Conservation (phyloP, 2,888 invertebrate species). For the Eilema depressum region DNA sequence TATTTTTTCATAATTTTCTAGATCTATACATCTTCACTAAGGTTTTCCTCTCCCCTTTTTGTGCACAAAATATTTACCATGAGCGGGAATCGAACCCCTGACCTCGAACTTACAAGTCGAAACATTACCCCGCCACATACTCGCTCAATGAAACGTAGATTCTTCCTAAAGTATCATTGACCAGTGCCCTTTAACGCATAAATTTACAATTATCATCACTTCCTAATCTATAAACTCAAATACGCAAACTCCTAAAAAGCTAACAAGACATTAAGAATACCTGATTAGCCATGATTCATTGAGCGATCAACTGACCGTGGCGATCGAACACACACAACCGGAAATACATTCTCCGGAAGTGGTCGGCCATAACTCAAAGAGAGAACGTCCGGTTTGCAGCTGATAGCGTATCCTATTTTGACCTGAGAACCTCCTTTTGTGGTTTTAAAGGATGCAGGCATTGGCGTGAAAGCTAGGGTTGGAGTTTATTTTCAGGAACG, state of each 20-base stretch:
- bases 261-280: conserved; percentile 43
- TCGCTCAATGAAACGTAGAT: too few relatives aligned
- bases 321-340: conserved; percentile 69
- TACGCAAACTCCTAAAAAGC: conserved; percentile 32
- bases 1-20: too few relatives aligned
- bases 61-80: too few relatives aligned
- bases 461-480: conserved; percentile 25
- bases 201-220: conserved; percentile 24
- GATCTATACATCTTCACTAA: too few relatives aligned
- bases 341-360: conserved; percentile 81
- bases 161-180: not conserved
- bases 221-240: conserved; percentile 18
- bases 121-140: too few relatives aligned
- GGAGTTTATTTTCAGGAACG: conserved; percentile 11
- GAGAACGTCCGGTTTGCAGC: conserved; percentile 72
- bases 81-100: too few relatives aligned
- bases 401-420: conserved; percentile 65
- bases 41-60: too few relatives aligned
- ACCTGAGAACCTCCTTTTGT: conserved; percentile 56
- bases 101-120: too few relatives aligned
- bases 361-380: conserved; percentile 82
- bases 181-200: not conserved
- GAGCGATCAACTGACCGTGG: conserved; percentile 74
- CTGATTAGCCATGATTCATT: conserved; percentile 81
- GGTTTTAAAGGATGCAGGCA: conserved; percentile 42